Evolutionary conservation across 2,113 vertebrate genomes (phyloP), one percentile per base, ranked within the genome.

Genomic region (Progne subis): DNA sequence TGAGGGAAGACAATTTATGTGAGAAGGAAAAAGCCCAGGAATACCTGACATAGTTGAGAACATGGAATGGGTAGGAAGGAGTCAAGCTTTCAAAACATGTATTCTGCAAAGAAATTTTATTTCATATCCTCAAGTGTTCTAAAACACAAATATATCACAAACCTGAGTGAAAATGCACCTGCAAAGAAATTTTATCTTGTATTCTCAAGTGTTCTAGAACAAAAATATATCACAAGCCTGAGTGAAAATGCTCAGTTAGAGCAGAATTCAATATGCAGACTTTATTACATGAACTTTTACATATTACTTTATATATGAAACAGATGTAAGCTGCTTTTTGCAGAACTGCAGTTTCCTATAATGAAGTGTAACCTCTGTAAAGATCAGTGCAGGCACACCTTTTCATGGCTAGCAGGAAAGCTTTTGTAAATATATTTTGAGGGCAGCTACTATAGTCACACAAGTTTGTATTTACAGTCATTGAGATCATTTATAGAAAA

Each of bases 51-150:
- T 37, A 57, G 9, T 9, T 79, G 29, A 55, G 12, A 68, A 44
- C 6, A 18, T 8, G 5, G 23, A 17, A 14, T 0, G 0, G 3
- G 2, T 2, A 29, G 4, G 11, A 20, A 63, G 28, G 0, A n/a
- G 20, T 20, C 2, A 37, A 44, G 34, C 9, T 63, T 76, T 53
- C 28, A 61, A 82, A 79, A 11, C 6, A 80, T 26, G 17, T 8
- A 37, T 47, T 65, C 29, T 34, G 28, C 23, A 65, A 70, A 86
- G 16, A 9, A 59, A 17, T 59, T 78, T 63, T 89, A 55, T 8
- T 3, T 12, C 8, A 25, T 71, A 19, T 16, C 85, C 11, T 78
- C 31, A 44, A 31, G 25, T 41, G 3, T 64, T 43, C 26, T 70
- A 47, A 86, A 86, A 7, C 12, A 77, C 1, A 79, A 59, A 44